phyloP scores from a whole-genome alignment of 1,140 invertebrate species.

The Odontomachus brunneus region DNA sequence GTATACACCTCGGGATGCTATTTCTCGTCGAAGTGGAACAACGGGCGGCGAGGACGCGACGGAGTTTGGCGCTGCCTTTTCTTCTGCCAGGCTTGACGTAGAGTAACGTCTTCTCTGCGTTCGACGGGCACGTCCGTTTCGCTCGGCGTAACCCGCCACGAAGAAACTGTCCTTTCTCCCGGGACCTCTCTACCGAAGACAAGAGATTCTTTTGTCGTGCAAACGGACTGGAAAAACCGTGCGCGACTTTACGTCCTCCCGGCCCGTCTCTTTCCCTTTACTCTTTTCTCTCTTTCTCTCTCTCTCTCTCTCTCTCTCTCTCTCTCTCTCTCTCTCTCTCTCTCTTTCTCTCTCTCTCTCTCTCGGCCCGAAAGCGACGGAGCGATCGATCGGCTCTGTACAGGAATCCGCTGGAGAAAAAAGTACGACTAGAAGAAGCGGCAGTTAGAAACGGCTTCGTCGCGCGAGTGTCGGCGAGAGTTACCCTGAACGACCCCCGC shows the following conservation, averaged over 20 bases:
- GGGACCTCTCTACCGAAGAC: constrained; percentile 21
- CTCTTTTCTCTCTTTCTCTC: not conserved
- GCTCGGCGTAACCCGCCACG: constrained; percentile 58
- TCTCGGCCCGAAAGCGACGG: constrained; percentile 31
- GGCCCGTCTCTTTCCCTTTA: too few species aligned
- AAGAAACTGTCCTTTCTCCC: constrained; percentile 54
- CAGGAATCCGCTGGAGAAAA: constrained; percentile 13
- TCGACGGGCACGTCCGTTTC: constrained; percentile 51
- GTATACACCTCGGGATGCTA: constrained; percentile 37
- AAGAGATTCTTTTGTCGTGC: constrained; percentile 61
- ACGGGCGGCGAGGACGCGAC: constrained; percentile 24
- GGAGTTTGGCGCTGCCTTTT: constrained; percentile 38
- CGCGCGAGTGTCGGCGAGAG: constrained; percentile 29
- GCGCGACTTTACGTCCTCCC: constrained; percentile 57
- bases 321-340: not conserved
- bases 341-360: too few species aligned
- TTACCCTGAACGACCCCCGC: not conserved
- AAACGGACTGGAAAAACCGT: constrained; percentile 69
- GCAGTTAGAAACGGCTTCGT: not conserved
- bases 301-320: not conserved
- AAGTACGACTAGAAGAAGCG: not conserved
- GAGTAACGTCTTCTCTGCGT: constrained; percentile 62
- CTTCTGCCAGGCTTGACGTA: constrained; percentile 44
- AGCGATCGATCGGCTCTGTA: constrained; percentile 8
- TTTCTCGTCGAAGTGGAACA: constrained; percentile 50